Evolutionary conservation across 2,797 vertebrate species (phyloP), one percentile per base, ranked within the genome.

Genomic region (Botia kubotai): DNA sequence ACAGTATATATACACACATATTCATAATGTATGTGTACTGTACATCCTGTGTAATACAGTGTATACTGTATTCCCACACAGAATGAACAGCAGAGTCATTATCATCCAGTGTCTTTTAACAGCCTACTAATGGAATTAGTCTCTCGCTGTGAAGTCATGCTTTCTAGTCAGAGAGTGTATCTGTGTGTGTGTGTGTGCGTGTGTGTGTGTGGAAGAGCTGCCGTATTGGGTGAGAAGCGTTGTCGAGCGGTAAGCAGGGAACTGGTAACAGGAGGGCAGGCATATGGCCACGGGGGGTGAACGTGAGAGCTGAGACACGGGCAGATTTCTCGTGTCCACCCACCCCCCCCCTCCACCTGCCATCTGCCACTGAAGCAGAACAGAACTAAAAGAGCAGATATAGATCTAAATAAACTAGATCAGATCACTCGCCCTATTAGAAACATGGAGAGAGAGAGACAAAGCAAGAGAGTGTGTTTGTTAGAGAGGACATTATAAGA

Each of bases 211-310:
- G 72, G 53, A 21, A 36, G 48, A 17, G 55, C 10, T 10, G 63
- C 16, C 48, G 12, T 75, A 26, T 65, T 78, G 83, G 48, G 33
- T 67, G 43, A 75, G 62, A 58, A 72, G 71, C 75, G 76, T 58
- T 16, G 23, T 68, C 33, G 67, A 81, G 68, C 67, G 29, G 50
- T 81, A 52, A 81, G 75, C 78, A 65, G 67, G 39, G 73, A 66
- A 46, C 69, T 72, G 79, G 72, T 75, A 77, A 83, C 72, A 85
- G 81, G 83, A 84, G 85, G 85, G 85, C 83, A 83, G 82, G 85
- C 83, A 86, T 85, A 86, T 86, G 83, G 85, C 81, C 83, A 55
- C 43, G 72, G 80, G 83, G 78, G 84, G 83, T 85, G 79, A 85
- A 85, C 78, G 55, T 84, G 78, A 83, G 85, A 79, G 75, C 81